These are phyloP conservation scores for Leucophenga varia DNA, from an alignment of 1,140 invertebrate species.

Conservation along the genomic window DNA sequence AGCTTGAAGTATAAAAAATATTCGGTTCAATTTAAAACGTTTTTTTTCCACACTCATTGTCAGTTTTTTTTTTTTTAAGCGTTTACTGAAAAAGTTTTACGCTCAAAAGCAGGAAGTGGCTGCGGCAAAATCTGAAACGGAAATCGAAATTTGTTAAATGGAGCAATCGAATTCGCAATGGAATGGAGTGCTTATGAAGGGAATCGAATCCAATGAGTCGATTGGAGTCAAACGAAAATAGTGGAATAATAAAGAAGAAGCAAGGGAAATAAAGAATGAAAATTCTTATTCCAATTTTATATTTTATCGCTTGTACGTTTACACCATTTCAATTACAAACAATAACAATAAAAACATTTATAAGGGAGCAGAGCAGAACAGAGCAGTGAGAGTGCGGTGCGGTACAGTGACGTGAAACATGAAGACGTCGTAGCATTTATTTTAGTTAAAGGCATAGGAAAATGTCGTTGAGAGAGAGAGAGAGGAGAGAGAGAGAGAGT, in stretches of 20 bases:
- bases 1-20: too few relatives aligned
- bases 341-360: slow-evolving; percentile 54
- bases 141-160: slow-evolving; percentile 55
- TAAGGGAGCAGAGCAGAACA: slow-evolving; percentile 18
- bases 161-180: slow-evolving; percentile 48
- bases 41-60: too few relatives aligned
- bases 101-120: slow-evolving; percentile 37
- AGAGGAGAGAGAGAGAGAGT: neutral
- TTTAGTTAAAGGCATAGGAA: slow-evolving; percentile 7
- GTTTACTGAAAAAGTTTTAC: too few relatives aligned
- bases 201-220: too few relatives aligned
- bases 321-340: slow-evolving; percentile 54
- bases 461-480: slow-evolving; percentile 7
- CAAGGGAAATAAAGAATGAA: too few relatives aligned
- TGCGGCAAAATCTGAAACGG: slow-evolving; percentile 47
- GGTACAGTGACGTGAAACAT: slow-evolving; percentile 23
- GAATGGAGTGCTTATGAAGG: too few relatives aligned
- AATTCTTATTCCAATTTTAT: slow-evolving; percentile 28
- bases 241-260: too few relatives aligned
- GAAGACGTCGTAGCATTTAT: slow-evolving; percentile 24
- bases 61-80: too few relatives aligned
- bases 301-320: slow-evolving; percentile 53
- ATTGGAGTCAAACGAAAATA: too few relatives aligned
- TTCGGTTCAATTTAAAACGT: too few relatives aligned
- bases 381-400: slow-evolving; percentile 9